phyloP scores from a whole-genome alignment of 2,888 invertebrate genomes.

The Meta bourneti region DNA sequence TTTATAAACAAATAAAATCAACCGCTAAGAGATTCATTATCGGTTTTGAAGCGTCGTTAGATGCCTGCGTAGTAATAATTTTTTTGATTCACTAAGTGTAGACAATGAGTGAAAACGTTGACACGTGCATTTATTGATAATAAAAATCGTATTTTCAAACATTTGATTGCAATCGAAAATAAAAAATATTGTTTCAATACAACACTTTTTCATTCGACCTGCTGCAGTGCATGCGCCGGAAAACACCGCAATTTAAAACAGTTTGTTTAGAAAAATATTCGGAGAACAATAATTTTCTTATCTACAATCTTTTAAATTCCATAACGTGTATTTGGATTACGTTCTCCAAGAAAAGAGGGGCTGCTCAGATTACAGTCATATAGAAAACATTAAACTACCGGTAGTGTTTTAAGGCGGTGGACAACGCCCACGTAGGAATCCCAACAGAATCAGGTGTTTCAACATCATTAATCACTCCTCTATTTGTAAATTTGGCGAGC shows the following conservation, averaged over 20 bases:
- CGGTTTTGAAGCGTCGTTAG: too few species aligned
- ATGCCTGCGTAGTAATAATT: too few species aligned
- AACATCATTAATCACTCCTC: slow-evolving; percentile 62
- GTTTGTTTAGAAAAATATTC: background rate
- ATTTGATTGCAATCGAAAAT: too few species aligned
- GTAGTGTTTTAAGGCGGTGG: background rate
- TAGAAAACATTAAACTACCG: background rate
- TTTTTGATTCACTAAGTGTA: too few species aligned
- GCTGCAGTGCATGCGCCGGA: background rate
- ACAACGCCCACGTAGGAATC: background rate
- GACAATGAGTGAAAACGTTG: too few species aligned
- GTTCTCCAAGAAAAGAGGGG: background rate
- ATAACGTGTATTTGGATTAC: background rate
- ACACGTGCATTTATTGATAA: too few species aligned
- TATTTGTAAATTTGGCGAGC: slow-evolving; percentile 61
- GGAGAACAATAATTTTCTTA: background rate
- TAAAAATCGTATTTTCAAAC: too few species aligned
- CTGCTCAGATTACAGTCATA: background rate
- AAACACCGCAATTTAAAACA: background rate
- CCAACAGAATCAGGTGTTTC: slow-evolving; percentile 50
- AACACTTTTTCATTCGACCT: background rate
- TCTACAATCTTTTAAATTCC: background rate
- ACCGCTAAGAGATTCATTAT: too few species aligned
- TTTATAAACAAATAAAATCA: too few species aligned
- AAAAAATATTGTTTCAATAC: too few species aligned